These are phyloP conservation scores for Adelges cooleyi DNA, from an alignment of 1,140 invertebrate genomes.

Conservation along the genomic window DNA sequence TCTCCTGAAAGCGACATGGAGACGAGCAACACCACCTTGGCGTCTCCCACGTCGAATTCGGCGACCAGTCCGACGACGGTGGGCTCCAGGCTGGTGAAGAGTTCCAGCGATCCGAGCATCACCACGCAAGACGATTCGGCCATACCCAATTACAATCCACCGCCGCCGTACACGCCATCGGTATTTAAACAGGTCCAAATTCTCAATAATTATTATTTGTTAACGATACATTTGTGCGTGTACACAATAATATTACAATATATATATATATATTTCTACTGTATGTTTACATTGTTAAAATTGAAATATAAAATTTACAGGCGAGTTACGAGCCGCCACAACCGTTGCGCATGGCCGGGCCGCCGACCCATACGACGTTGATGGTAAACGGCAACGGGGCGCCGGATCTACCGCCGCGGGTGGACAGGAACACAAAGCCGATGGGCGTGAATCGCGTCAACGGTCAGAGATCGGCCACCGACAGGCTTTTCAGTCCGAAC, in stretches of 20 bases:
- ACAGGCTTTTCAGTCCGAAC: constrained; percentile 46
- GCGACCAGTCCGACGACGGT: constrained; percentile 39
- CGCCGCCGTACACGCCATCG: constrained; percentile 58
- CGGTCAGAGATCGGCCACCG: constrained; percentile 41
- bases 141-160: constrained; percentile 46
- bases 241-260: not conserved
- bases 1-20: constrained; percentile 91
- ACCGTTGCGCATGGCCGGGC: constrained; percentile 34
- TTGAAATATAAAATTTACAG: constrained; percentile 31
- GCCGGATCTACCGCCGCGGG: constrained; percentile 70
- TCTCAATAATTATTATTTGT: too few relatives aligned
- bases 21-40: constrained; percentile 59
- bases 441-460: constrained; percentile 37
- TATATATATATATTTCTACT: not conserved
- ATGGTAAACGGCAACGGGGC: constrained; percentile 37
- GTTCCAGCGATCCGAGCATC: constrained; percentile 71
- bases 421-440: constrained; percentile 66
- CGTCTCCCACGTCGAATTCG: constrained; percentile 39
- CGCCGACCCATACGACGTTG: constrained; percentile 34
- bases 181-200: constrained; percentile 35
- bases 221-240: not conserved
- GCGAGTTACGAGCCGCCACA: constrained; percentile 34
- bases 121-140: constrained; percentile 52
- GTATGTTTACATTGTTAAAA: too few relatives aligned
- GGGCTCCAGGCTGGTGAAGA: constrained; percentile 65